Conservation (phyloP, 2,113 vertebrate genomes). For the Sapajus apella region DNA sequence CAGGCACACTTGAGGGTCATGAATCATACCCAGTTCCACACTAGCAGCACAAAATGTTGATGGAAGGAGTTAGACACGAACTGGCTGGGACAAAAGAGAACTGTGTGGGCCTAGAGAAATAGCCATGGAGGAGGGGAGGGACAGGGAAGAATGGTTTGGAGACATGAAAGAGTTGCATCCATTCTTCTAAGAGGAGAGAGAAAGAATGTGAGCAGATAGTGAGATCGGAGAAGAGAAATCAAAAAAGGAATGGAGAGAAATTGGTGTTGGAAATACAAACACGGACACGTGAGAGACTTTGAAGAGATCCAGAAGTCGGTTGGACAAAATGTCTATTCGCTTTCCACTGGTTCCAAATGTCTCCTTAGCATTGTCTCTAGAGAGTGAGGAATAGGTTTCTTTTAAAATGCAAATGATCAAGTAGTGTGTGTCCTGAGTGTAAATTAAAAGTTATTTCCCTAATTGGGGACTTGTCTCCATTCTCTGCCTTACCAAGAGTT, state of each 20-base stretch:
- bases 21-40: not conserved
- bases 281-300: not conserved
- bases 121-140: not conserved
- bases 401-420: slow-evolving; percentile 36
- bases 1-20: not conserved
- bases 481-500: slow-evolving; percentile 60
- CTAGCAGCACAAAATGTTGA: not conserved
- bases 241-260: not conserved
- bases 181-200: not conserved
- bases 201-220: not conserved
- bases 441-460: slow-evolving; percentile 50
- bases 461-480: slow-evolving; percentile 27
- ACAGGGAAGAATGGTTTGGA: not conserved
- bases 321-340: not conserved
- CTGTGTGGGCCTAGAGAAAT: not conserved
- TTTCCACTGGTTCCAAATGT: not conserved
- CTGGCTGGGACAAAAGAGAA: not conserved
- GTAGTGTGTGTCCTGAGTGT: not conserved
- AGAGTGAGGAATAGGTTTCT: not conserved
- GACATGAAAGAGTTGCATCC: not conserved
- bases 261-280: not conserved
- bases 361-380: not conserved
- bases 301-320: not conserved
- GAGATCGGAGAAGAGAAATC: not conserved
- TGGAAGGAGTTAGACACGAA: not conserved